Conservation (phyloP, 2,888 invertebrate genomes). For the Acrobeloides nanus region DNA sequence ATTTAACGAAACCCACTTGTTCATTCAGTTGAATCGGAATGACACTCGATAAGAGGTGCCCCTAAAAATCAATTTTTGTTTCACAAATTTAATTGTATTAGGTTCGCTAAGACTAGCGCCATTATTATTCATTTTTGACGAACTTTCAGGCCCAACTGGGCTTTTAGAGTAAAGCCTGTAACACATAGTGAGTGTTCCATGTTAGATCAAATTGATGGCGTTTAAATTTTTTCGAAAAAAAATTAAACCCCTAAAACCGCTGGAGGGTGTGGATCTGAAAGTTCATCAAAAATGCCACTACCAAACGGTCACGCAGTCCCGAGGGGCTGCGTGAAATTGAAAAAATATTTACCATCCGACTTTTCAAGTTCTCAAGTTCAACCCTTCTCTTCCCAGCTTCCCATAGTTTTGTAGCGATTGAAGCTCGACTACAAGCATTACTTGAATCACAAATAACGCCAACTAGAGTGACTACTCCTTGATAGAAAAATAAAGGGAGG, state of each 20-base stretch:
- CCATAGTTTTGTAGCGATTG: slow-evolving; percentile 44
- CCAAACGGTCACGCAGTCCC: no score
- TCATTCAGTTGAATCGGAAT: slow-evolving; percentile 90
- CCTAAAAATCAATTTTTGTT: slow-evolving; percentile 63
- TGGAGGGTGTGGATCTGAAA: no score
- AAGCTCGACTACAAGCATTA: slow-evolving; percentile 43
- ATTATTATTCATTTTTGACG: no score
- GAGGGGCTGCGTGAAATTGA: no score
- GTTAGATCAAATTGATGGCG: not conserved
- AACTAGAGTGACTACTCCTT: slow-evolving; percentile 37
- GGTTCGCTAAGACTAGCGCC: not conserved
- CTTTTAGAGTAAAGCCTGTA: no score
- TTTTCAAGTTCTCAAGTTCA: slow-evolving; percentile 51
- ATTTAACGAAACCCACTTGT: slow-evolving; percentile 81
- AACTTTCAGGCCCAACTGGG: no score
- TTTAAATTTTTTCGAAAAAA: slow-evolving; percentile 2
- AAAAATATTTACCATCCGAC: slow-evolving; percentile 40
- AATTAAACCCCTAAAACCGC: no score
- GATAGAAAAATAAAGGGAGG: slow-evolving; percentile 42
- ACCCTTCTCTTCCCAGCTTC: slow-evolving; percentile 50
- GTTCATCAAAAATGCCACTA: no score
- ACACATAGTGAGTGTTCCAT: no score
- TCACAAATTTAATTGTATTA: not conserved
- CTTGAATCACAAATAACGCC: slow-evolving; percentile 49
- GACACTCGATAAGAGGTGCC: slow-evolving; percentile 79